Percentiles rank a stretch among this genome's conserved stretches.
These are phyloP conservation scores for Conger conger DNA, from an alignment of 2,113 vertebrate species.

Conservation along the genomic window DNA sequence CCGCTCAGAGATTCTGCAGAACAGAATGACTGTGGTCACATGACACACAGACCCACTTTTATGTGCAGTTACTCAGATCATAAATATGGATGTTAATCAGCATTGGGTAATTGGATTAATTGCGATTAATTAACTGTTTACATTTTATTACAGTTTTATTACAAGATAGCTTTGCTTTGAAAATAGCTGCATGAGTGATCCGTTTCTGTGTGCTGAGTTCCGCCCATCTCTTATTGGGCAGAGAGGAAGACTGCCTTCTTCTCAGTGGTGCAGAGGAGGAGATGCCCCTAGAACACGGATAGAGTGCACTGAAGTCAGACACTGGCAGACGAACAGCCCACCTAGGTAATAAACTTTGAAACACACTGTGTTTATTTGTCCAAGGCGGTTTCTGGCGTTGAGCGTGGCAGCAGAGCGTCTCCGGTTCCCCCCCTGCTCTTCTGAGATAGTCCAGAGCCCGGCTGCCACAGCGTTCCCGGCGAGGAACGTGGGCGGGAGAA, in stretches of 20 bases:
- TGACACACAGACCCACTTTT: background rate
- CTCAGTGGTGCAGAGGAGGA: background rate
- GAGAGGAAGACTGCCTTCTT: background rate
- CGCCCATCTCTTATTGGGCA: background rate
- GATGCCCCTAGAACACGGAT: background rate
- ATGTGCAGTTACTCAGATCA: background rate
- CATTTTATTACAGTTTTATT: background rate
- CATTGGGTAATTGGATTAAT: background rate
- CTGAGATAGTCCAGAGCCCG: slow-evolving; percentile 80
- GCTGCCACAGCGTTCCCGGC: slow-evolving; percentile 71
- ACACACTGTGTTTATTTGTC: slow-evolving; percentile 82
- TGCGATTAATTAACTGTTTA: background rate
- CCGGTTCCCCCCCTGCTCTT: slow-evolving; percentile 77
- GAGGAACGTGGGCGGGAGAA: slow-evolving; percentile 35
- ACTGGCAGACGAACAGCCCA: slow-evolving; percentile 75
- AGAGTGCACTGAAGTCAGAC: slow-evolving; percentile 34
- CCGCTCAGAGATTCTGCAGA: background rate
- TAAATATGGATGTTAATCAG: background rate
- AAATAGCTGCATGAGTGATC: background rate
- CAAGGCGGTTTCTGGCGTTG: slow-evolving; percentile 74
- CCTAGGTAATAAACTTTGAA: slow-evolving; percentile 80
- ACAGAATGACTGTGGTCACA: background rate
- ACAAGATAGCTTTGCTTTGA: background rate
- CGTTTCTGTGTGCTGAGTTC: no score
- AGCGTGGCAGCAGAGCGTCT: slow-evolving; percentile 80